phyloP scores from a whole-genome alignment of 2,888 invertebrate genomes.

The Neelides folsomi region DNA sequence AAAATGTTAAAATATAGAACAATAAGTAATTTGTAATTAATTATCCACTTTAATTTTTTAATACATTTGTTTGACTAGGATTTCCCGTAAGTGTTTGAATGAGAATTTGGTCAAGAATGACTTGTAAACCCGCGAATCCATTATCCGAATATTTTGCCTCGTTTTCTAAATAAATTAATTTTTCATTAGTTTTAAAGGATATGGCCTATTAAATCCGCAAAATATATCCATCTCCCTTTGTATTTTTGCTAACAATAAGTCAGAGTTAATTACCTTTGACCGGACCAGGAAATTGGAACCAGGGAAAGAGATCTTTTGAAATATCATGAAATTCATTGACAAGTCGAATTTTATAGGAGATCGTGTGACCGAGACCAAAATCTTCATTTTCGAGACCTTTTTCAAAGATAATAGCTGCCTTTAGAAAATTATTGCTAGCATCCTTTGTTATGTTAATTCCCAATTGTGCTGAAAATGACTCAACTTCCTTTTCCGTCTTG shows the following conservation, averaged over 20 bases:
- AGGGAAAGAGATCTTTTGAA: slow-evolving; percentile 20
- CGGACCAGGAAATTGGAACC: slow-evolving; percentile 29
- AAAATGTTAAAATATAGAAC: slow-evolving; percentile 13
- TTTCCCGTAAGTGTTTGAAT: slow-evolving; percentile 15
- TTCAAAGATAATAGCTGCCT: slow-evolving; percentile 29
- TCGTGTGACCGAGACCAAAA: not conserved
- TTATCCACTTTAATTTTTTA: no score
- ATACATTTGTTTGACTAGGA: not conserved
- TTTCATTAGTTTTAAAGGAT: not conserved
- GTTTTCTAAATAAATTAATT: slow-evolving; percentile 8
- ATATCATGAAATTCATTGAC: slow-evolving; percentile 12
- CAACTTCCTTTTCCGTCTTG: slow-evolving; percentile 25
- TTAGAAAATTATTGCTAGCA: slow-evolving; percentile 2
- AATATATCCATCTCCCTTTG: not conserved
- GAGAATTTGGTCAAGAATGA: slow-evolving; percentile 26
- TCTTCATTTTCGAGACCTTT: slow-evolving; percentile 8
- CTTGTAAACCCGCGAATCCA: slow-evolving; percentile 31
- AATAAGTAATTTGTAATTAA: not conserved
- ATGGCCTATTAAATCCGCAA: not conserved
- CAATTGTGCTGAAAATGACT: slow-evolving; percentile 15
- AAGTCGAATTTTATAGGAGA: slow-evolving; percentile 29
- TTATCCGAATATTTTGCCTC: slow-evolving; percentile 16
- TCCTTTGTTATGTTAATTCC: slow-evolving; percentile 13
- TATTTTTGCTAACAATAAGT: not conserved
- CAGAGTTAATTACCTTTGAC: slow-evolving; percentile 9